Evolutionary conservation across 2,797 vertebrate genomes (phyloP).

Genomic region (Alca torda): DNA sequence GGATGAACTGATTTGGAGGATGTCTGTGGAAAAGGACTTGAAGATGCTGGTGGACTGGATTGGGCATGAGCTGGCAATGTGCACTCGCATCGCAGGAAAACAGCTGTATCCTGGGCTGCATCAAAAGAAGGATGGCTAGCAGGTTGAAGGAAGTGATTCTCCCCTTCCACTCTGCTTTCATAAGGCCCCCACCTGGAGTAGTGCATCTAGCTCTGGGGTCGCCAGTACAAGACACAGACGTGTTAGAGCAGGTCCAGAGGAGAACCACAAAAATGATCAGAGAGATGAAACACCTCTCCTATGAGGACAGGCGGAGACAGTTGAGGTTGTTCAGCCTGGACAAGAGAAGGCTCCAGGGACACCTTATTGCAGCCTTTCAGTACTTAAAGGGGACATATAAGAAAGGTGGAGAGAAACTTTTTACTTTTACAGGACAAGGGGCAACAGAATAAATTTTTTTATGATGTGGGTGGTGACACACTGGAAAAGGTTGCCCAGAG

Average conservation of each 20-base stretch:
- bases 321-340: neutral
- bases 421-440: neutral
- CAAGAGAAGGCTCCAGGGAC: neutral
- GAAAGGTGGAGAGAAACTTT: neutral
- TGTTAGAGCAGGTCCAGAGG: neutral
- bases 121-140: neutral
- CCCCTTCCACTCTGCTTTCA: neutral
- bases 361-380: neutral
- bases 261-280: neutral
- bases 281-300: neutral
- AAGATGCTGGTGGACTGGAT: fast-evolving
- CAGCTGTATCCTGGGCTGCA: neutral
- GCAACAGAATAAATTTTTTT: neutral
- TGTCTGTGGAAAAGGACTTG: neutral
- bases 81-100: neutral
- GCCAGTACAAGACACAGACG: neutral
- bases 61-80: neutral
- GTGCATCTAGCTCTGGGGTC: neutral
- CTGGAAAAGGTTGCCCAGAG: neutral
- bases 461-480: fast-evolving
- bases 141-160: neutral
- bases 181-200: too few relatives aligned
- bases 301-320: neutral
- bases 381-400: neutral
- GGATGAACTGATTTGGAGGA: neutral